Evolutionary conservation across 2,113 vertebrate species (phyloP).

Genomic region (Orycteropus afer): DNA sequence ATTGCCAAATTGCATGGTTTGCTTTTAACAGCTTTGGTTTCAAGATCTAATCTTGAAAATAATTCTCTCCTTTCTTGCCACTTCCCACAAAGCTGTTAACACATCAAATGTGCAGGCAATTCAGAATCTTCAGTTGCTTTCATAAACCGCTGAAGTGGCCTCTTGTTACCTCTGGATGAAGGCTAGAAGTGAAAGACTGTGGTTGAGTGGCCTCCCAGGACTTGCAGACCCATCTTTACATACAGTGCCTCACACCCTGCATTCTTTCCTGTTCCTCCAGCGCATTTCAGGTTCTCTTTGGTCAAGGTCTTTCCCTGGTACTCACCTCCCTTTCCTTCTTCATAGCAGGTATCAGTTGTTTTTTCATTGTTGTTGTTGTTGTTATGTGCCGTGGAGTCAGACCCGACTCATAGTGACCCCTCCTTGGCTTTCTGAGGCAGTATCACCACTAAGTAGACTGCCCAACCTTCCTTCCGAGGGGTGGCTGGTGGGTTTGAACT

Average conservation of each 20-base stretch:
- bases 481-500: too few species aligned
- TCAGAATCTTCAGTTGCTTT: neutral
- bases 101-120: neutral
- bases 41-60: neutral
- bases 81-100: neutral
- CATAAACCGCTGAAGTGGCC: neutral
- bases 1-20: neutral
- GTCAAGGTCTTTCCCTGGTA: neutral
- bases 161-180: neutral
- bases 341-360: neutral
- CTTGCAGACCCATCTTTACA: neutral
- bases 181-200: neutral
- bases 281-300: neutral
- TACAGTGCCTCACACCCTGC: neutral
- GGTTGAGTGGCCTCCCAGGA: fast-evolving
- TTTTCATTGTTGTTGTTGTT: too few species aligned
- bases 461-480: too few species aligned
- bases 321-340: neutral
- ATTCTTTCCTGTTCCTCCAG: neutral
- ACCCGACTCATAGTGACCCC: too few species aligned
- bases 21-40: neutral
- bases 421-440: too few species aligned
- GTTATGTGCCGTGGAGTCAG: too few species aligned
- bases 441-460: too few species aligned
- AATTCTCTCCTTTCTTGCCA: neutral